Conservation (phyloP, 2,113 vertebrate species). For the Triplophysa tibetana region DNA sequence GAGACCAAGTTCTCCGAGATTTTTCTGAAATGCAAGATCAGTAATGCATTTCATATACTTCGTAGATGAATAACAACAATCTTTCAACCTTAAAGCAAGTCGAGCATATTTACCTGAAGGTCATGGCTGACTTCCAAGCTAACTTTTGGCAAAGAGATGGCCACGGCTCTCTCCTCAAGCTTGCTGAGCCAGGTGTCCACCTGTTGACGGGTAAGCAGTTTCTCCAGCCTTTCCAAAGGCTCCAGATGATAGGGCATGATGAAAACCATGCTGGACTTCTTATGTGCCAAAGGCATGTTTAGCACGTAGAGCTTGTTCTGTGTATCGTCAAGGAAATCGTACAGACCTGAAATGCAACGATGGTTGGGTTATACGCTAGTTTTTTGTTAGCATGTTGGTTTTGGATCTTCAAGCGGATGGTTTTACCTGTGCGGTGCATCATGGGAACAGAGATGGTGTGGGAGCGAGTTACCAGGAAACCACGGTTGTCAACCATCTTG, state of each 20-base stretch:
- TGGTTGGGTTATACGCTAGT: not conserved
- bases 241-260: slow-evolving; percentile 94
- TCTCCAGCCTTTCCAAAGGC: slow-evolving; percentile 88
- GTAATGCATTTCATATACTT: too few relatives aligned
- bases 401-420: not conserved
- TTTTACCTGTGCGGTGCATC: slow-evolving; percentile 96
- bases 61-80: not conserved
- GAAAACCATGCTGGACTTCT: slow-evolving; percentile 90
- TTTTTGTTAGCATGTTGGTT: not conserved
- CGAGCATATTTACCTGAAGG: slow-evolving; percentile 78
- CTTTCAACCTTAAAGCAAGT: not conserved
- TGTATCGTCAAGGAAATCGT: slow-evolving; percentile 86
- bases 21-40: slow-evolving; percentile 76
- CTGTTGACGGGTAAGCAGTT: slow-evolving; percentile 89
- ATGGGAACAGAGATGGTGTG: slow-evolving; percentile 84
- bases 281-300: slow-evolving; percentile 92
- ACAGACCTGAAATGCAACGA: slow-evolving; percentile 77
- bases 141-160: slow-evolving; percentile 91
- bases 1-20: slow-evolving; percentile 87
- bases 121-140: slow-evolving; percentile 90
- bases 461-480: slow-evolving; percentile 90
- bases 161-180: slow-evolving; percentile 85
- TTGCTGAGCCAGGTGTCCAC: slow-evolving; percentile 87
- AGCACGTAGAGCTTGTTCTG: slow-evolving; percentile 82
- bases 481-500: slow-evolving; percentile 93